Conservation (phyloP, 2,113 vertebrate species). For the Phrynosoma platyrhinos region DNA sequence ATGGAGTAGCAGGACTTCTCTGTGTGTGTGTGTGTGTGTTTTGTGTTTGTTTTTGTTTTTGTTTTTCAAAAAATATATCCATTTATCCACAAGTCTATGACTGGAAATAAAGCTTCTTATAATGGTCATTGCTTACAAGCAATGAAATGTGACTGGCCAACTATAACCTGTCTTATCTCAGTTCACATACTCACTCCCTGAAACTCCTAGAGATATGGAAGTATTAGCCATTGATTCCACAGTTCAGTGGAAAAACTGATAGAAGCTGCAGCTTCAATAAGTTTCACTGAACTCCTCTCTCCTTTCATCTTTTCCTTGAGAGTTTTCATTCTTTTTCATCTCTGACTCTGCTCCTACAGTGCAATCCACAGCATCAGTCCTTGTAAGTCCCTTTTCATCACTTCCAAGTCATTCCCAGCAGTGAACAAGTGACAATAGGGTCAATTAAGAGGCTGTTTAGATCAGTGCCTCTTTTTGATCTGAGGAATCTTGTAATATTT, state of each 20-base stretch:
- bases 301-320: background rate
- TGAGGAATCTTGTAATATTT: slow-evolving; percentile 17
- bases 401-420: background rate
- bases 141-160: background rate
- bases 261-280: background rate
- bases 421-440: background rate
- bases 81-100: background rate
- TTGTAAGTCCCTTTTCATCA: slow-evolving; percentile 21
- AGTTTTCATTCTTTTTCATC: background rate
- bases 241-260: slow-evolving; percentile 27
- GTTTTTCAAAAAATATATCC: background rate
- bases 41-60: background rate
- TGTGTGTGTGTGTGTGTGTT: too few species aligned
- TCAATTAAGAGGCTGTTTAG: background rate
- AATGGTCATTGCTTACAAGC: background rate
- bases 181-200: background rate
- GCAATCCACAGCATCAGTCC: background rate
- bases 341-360: slow-evolving; percentile 1
- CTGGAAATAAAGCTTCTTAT: background rate
- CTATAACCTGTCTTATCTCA: background rate
- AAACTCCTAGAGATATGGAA: background rate
- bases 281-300: background rate
- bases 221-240: background rate
- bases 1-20: background rate
- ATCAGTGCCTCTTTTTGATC: background rate